Base-by-base conservation (phyloP, 2,888 invertebrate species). In the Xylota sylvarum region DNA sequence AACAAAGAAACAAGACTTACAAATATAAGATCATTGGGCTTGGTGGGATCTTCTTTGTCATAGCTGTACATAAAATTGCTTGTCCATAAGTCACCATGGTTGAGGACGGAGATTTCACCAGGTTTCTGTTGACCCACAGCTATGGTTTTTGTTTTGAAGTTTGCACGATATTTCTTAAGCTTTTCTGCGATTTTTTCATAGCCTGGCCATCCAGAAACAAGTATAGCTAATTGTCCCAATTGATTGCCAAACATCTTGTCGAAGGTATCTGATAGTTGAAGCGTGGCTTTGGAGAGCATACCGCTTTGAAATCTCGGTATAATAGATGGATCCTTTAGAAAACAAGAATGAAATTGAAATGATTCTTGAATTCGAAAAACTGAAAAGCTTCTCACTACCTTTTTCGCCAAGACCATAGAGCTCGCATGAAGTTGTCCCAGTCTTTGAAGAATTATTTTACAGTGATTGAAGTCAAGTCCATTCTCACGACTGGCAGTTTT, bases 361-460 rank as follows among this genome's bases (percentile, higher is more conserved):
- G 12, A 17, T 9, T 58, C 14, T n/a, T 2, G 6, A 2, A 1
- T 10, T 14, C 30, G 12, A 4, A 19, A 5, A 10, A 14, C 0
- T 1, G 5, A 43, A 10, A n/a, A 14, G 5, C 9, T 2, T 2
- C 74, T 3, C 14, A 12, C 5, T 86, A 90, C 94, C 92, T 93
- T 93, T 88, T 94, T 93, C 67, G 92, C 92, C 60, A 94, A 88
- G 32, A 93, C 93, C 73, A 94, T 93, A 0, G 94, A 94, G 12
- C 93, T 92, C 0, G 94, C 94, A 88, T 94, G 94, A 87, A 94
- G 92, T 76, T 91, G 92, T 0, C 93, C 94, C 86, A 94, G 89
- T 87, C 93, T 93, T 70, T 92, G 91, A 4, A 94, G 88, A 0
- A 94, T 93, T 56, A 94, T 79, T 40, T 92, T 89, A 77, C 93